These are phyloP conservation scores for Heliocidaris tuberculata DNA, from an alignment of 35 echinoderm and acorn worm genomes.

Conservation along the genomic window DNA sequence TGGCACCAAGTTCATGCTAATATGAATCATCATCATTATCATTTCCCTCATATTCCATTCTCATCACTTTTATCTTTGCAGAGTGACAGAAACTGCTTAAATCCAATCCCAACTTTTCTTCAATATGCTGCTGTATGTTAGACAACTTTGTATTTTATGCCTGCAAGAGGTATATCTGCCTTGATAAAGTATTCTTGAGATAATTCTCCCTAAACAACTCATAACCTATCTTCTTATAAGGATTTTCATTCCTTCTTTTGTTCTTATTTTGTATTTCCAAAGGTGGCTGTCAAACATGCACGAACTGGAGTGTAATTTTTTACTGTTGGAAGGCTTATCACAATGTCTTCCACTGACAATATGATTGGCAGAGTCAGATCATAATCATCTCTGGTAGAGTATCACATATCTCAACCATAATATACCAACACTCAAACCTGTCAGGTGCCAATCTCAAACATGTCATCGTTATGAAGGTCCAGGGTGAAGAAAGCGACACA, in stretches of 20 bases:
- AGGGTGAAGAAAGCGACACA: neutral
- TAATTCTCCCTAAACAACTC: too few relatives aligned
- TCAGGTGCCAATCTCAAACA: neutral
- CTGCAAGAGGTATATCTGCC: too few relatives aligned
- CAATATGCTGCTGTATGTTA: neutral
- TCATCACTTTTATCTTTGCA: neutral
- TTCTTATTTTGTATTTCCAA: neutral
- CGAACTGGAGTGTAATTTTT: neutral
- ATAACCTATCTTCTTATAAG: too few relatives aligned
- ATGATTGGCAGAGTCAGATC: neutral
- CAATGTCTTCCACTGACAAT: neutral
- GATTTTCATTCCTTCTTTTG: neutral
- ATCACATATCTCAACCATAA: constrained; percentile 11
- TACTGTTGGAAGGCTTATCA: neutral
- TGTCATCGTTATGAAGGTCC: neutral
- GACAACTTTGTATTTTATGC: too few relatives aligned
- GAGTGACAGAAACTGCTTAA: neutral
- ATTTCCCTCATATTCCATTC: neutral
- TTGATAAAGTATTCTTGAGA: too few relatives aligned
- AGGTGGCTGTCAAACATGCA: neutral
- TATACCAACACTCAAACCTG: neutral
- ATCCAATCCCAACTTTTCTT: neutral
- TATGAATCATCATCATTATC: too few relatives aligned
- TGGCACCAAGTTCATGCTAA: too few relatives aligned
- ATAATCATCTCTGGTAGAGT: neutral